Evolutionary conservation across 2,113 vertebrate genomes (phyloP), one percentile per base, ranked within the genome.

Genomic region (Numenius arquata): DNA sequence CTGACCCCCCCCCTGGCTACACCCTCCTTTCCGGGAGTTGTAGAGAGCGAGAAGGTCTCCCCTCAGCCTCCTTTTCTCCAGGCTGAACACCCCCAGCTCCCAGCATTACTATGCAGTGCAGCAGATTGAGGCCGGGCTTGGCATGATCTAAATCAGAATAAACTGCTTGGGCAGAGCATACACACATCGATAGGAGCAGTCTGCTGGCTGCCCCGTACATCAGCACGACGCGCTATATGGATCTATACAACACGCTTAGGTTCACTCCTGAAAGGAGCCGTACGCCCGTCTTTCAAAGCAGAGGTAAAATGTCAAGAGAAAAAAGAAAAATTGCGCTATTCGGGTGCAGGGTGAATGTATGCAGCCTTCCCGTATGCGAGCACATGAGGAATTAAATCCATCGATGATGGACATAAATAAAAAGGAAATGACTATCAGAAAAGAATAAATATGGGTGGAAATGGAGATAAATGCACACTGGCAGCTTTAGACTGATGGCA

Each of bases 341-440:
- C 4, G 8, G 22, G 65, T 29, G 30, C 38, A 29, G 45, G 22
- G 22, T 14, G 43, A 41, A 38, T 3, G 23, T 4, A 34, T 4
- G 22, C 40, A 40, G 71, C n/a, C 26, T 36, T 45, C 29, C 43
- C 5, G 0, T 8, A 30, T 0, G 8, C 6, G 2, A 53, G 11
- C 11, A 2, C 18, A 43, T 56, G 29, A 50, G 30, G 43, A 61
- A 58, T 68, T 80, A 41, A 82, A 82, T 63, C 71, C 45, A 26
- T 16, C 40, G 10, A 4, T 2, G 47, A 52, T 11, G 52, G 59
- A n/a, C 67, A 40, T 47, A 59, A 91, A 73, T 52, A 61, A 80
- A 59, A 67, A 26, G 34, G 25, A 67, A 85, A 91, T 30, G 4
- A 52, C 82, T 58, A 36, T 53, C 58, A 41, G 21, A 12, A 47